Conservation (phyloP, 1,140 invertebrate species). For the Drosophila littoralis region DNA sequence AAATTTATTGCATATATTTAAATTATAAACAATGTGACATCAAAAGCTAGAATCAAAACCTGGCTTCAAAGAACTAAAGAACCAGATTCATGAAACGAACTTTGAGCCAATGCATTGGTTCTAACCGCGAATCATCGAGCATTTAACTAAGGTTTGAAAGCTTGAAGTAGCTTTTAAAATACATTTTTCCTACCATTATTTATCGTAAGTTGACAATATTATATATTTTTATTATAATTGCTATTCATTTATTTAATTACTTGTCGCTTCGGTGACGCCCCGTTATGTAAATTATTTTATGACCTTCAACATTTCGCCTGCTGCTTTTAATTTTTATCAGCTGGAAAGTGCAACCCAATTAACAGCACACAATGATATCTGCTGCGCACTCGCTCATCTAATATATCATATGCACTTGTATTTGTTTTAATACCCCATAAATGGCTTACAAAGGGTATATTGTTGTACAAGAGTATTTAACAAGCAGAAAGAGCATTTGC, state of each 20-base stretch:
- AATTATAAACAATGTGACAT: too few relatives aligned
- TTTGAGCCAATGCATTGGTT: too few relatives aligned
- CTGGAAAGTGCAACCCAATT: not conserved
- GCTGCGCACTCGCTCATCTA: not conserved
- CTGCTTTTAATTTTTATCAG: not conserved
- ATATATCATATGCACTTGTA: not conserved
- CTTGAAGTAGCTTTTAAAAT: too few relatives aligned
- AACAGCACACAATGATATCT: constrained; percentile 1
- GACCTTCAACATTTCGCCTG: not conserved
- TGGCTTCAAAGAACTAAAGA: too few relatives aligned
- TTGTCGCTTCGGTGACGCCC: not conserved
- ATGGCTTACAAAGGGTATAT: not conserved
- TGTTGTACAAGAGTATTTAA: not conserved
- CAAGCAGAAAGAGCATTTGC: too few relatives aligned
- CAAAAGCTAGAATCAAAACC: too few relatives aligned
- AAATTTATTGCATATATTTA: too few relatives aligned
- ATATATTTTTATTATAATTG: not conserved
- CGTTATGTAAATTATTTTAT: not conserved
- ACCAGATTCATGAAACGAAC: too few relatives aligned
- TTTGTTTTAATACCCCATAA: not conserved
- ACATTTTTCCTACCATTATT: too few relatives aligned
- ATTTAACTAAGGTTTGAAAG: too few relatives aligned
- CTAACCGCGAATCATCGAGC: too few relatives aligned
- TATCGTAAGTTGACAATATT: too few relatives aligned
- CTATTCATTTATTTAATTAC: not conserved